These are phyloP conservation scores for Platysteira castanea DNA, from an alignment of 2,113 vertebrate species.

Conservation along the genomic window DNA sequence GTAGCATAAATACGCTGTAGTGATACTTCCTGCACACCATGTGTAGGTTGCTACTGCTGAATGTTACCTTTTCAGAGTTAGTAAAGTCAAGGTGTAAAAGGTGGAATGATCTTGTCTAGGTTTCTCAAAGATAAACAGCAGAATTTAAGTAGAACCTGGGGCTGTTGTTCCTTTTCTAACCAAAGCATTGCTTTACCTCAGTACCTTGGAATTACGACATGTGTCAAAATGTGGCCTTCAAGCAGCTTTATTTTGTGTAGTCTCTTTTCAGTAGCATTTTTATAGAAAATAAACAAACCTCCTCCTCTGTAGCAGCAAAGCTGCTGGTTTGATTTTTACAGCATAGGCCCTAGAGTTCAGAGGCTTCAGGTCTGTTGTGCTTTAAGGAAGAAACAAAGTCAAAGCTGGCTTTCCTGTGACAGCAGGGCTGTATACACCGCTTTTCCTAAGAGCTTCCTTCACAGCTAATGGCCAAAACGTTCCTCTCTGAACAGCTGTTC, in stretches of 20 bases:
- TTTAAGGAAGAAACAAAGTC: background rate
- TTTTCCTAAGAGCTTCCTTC: background rate
- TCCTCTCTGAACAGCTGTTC: background rate
- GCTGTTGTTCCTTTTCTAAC: background rate
- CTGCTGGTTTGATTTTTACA: background rate
- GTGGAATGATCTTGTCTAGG: background rate
- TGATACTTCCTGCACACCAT: background rate
- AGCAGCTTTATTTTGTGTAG: background rate
- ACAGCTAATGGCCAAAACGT: background rate
- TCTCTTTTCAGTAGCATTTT: background rate
- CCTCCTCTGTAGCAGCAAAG: background rate
- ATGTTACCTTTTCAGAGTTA: background rate
- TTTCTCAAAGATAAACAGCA: background rate
- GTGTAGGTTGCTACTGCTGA: background rate
- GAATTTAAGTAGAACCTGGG: background rate
- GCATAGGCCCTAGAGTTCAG: background rate
- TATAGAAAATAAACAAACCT: background rate
- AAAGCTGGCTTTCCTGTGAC: background rate
- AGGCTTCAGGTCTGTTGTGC: background rate
- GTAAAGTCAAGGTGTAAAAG: background rate
- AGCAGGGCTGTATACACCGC: rapidly evolving
- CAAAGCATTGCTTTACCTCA: background rate
- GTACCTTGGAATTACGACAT: background rate
- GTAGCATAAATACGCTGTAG: background rate
- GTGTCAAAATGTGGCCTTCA: background rate